Base-by-base conservation (phyloP, 2,797 vertebrate genomes). In the Pogonophryne albipinna region DNA sequence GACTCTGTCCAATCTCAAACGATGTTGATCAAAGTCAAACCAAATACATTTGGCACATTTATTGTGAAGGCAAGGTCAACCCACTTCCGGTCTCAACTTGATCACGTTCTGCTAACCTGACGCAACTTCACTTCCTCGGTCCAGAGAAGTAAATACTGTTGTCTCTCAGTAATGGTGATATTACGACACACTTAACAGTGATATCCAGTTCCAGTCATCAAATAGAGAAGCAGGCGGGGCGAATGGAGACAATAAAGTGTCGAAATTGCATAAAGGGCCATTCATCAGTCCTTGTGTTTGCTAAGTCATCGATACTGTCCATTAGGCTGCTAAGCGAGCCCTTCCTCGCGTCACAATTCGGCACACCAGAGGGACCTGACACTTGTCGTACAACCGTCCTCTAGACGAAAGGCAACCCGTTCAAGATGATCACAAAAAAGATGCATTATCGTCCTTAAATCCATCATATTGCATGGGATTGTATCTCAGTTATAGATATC, bases 61-160 rank as follows among this genome's bases (percentile, higher is more conserved):
- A 70, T 63, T 79, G 0, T 77, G 68, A 57, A 78, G 47, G 59
- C 0, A 11, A 5, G 9, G 8, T 8, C 0, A 8, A 0, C 13
- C 1, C 9, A 19, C 16, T 3, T 82, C 79, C 68, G 67, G 53
- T 19, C 1, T 20, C 9, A 6, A 11, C n/a, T 7, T 7, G 0
- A 9, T 17, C 0, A 0, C 31, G 2, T 65, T 27, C 14, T 1
- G 69, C 50, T n/a, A 78, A 2, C 71, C 7, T 83, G 52, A 63
- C 49, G 14, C 17, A 78, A 56, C 17, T 79, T 31, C 67, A 73
- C 80, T 93, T 92, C 92, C 90, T 88, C 49, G 60, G 82, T 73
- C 20, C 57, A 82, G 38, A 80, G 65, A 83, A 80, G 80, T 90
- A 84, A 84, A 80, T 74, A 89, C 57, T 74, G 78, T 47, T 64